Evolutionary conservation across 2,113 vertebrate genomes (phyloP), one percentile per base, ranked within the genome.

Genomic region (Lophotis ruficrista): DNA sequence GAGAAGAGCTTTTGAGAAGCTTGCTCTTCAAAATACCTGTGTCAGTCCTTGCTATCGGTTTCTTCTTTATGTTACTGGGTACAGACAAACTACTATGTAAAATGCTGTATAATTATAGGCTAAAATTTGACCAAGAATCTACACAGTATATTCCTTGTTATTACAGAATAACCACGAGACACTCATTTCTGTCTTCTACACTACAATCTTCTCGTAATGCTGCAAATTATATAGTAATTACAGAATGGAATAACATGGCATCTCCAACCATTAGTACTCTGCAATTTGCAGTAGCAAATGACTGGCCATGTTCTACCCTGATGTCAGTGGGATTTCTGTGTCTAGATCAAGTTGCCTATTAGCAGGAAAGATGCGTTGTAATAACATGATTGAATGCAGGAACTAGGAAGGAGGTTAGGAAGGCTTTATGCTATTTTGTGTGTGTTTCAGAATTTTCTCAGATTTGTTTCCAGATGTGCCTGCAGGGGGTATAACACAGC

Each of bases 101-200:
- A 97, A 87, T 96, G 33, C 16, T 92, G 33, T 61, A 57, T 81
- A 94, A 96, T 96, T 91, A 94, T 19, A 38, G 31, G 84, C 18
- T 95, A 95, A 97, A 97, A 95, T 96, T 94, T 98, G 97, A 95
- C 43, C 81, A 76, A 77, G 58, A 85, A 81, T 93, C 93, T 96
- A 86, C 12, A 45, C 37, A 51, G 45, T 87, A 96, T 95, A 92
- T 93, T 94, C 90, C 87, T 45, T 54, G 33, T 83, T 96, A 56
- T 95, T 86, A 94, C 27, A 92, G 60, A 94, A 64, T 60, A 95
- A 73, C 60, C 91, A 94, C 0, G 30, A 95, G 92, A 80, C 68
- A 53, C 43, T 93, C 4, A 92, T 96, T 97, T 97, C 81, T 96
- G 77, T 56, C 47, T 97, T 90, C 48, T 73, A 51, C 70, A 71